Conservation (phyloP, 2,797 vertebrate species). For the Labroides dimidiatus region DNA sequence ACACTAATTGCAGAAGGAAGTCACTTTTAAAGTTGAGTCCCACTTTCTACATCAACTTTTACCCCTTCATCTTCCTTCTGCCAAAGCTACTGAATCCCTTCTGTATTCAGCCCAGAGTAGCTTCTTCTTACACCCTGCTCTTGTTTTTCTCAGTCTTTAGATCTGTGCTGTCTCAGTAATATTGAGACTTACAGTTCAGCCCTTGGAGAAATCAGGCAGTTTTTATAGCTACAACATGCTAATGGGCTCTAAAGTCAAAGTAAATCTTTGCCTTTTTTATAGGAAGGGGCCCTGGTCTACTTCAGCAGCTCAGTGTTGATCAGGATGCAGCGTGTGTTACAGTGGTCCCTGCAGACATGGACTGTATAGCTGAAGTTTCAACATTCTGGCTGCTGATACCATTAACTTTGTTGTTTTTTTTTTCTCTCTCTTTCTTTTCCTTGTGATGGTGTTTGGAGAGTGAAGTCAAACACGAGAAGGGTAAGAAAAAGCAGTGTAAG, state of each 20-base stretch:
- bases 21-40: constrained; percentile 2
- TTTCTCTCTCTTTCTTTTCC: neutral
- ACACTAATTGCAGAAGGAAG: constrained; percentile 5
- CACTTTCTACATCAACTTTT: constrained; percentile 29
- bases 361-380: constrained; percentile 21
- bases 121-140: constrained; percentile 24
- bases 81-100: constrained; percentile 26
- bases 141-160: constrained; percentile 23
- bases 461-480: constrained; percentile 6
- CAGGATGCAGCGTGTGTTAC: constrained; percentile 61
- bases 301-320: constrained; percentile 49
- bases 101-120: constrained; percentile 41
- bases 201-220: constrained; percentile 49
- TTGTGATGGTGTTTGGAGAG: neutral
- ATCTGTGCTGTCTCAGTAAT: constrained; percentile 43
- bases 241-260: constrained; percentile 42
- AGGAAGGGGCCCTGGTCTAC: constrained; percentile 12
- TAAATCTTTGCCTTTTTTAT: constrained; percentile 20
- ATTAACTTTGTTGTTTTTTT: constrained; percentile 3
- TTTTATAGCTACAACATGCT: constrained; percentile 43
- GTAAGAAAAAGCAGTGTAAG: constrained; percentile 9
- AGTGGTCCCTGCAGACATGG: constrained; percentile 30
- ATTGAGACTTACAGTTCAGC: constrained; percentile 32
- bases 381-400: constrained; percentile 17
- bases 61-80: constrained; percentile 45